phyloP scores from a whole-genome alignment of 2,888 invertebrate genomes.

The Stenolophus ochropezus region DNA sequence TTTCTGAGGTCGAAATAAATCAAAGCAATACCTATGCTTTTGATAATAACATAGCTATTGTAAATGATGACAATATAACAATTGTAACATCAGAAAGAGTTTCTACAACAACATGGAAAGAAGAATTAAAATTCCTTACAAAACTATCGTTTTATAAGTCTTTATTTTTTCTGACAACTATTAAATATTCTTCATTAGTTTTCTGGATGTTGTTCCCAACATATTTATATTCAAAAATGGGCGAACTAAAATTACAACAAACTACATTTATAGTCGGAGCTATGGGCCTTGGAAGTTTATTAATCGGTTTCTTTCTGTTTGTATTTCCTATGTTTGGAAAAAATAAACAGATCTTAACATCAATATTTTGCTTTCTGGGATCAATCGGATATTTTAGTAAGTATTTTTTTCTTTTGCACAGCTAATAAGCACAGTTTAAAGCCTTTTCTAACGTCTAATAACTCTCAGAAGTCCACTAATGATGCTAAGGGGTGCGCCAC shows the following conservation, averaged over 20 bases:
- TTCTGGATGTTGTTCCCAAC: conserved; percentile 76
- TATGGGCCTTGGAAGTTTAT: conserved; percentile 63
- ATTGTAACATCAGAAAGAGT: not conserved
- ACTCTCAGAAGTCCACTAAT: too few species aligned
- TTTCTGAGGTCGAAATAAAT: conserved; percentile 54
- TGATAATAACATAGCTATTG: conserved; percentile 64
- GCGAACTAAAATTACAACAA: conserved; percentile 65
- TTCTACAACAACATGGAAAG: not conserved
- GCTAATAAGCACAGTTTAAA: too few species aligned
- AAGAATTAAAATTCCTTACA: conserved; percentile 7
- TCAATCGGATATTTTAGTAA: conserved; percentile 77
- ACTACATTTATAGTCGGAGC: conserved; percentile 67
- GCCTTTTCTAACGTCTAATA: too few species aligned
- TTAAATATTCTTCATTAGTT: conserved; percentile 75
- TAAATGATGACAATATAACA: conserved; percentile 35
- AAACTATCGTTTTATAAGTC: conserved; percentile 75
- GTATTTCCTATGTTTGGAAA: conserved; percentile 65
- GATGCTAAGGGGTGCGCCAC: too few species aligned
- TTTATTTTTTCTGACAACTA: conserved; percentile 74
- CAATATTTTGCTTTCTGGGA: conserved; percentile 74
- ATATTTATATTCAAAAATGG: conserved; percentile 71
- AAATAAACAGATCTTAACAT: conserved; percentile 68
- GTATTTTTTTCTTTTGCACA: too few species aligned
- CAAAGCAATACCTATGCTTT: conserved; percentile 68
- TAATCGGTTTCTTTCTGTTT: conserved; percentile 23